Evolutionary conservation across 2,888 invertebrate genomes (phyloP).

Genomic region (Coremacera marginata): DNA sequence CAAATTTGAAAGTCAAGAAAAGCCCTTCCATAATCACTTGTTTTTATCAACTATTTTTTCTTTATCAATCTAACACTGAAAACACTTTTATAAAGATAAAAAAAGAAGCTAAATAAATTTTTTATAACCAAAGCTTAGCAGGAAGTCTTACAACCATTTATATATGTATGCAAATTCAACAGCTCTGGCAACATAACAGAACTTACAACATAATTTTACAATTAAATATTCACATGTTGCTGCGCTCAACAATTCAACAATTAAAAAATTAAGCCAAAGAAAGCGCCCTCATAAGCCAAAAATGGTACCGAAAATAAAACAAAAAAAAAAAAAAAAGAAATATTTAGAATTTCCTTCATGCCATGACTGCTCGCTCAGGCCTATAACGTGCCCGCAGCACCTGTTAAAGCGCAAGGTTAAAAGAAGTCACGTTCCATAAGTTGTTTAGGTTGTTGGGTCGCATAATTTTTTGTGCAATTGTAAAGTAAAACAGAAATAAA

Average conservation of each 20-base stretch:
- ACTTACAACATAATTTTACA: not conserved
- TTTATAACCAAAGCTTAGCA: not conserved
- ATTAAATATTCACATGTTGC: not conserved
- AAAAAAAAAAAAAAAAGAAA: not conserved
- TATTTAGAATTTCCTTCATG: too few species aligned
- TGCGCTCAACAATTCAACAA: not conserved
- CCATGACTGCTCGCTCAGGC: too few species aligned
- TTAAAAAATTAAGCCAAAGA: not conserved
- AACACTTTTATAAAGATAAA: not conserved
- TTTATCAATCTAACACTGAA: too few species aligned
- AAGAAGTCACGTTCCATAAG: not conserved
- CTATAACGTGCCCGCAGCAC: not conserved
- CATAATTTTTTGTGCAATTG: not conserved
- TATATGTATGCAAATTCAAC: not conserved
- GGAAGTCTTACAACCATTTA: not conserved
- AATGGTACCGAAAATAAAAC: not conserved
- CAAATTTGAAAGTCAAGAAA: too few species aligned
- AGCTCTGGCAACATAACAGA: not conserved
- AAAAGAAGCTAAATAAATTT: not conserved
- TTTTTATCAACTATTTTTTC: too few species aligned
- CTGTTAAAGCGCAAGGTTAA: not conserved
- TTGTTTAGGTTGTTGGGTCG: not conserved
- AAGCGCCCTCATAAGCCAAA: constrained; percentile 4
- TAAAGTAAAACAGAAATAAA: not conserved
- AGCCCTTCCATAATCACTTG: too few species aligned